Conservation (phyloP, 2,797 vertebrate species). For the Enteromius trimaculatus region DNA sequence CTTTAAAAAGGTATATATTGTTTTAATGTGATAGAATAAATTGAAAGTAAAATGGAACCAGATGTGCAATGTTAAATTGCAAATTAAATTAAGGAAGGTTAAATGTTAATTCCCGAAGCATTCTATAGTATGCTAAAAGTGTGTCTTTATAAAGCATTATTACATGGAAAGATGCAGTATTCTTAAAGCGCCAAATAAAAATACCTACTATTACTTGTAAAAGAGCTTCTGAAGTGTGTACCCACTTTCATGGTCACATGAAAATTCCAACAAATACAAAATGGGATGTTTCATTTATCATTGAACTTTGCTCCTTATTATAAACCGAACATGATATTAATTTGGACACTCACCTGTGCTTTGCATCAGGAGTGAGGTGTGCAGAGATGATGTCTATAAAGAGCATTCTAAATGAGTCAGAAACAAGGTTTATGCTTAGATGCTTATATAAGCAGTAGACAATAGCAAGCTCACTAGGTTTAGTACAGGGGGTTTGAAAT, state of each 20-base stretch:
- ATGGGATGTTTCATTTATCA: not conserved
- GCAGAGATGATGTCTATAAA: not conserved
- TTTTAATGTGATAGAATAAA: not conserved
- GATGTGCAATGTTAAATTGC: too few species aligned
- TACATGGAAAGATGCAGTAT: not conserved
- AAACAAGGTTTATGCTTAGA: not conserved
- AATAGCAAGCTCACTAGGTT: not conserved
- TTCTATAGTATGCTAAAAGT: not conserved
- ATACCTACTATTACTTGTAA: not conserved
- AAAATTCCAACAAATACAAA: constrained; percentile 10
- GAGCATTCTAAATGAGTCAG: constrained; percentile 7
- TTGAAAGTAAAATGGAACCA: not conserved
- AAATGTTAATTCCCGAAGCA: not conserved
- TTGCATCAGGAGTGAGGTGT: not conserved
- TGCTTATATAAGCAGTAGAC: not conserved
- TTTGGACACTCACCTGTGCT: not conserved
- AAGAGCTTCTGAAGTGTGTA: not conserved
- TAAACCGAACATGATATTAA: not conserved
- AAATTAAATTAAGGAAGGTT: too few species aligned
- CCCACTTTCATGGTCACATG: not conserved
- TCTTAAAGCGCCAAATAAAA: not conserved
- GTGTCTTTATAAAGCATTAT: not conserved
- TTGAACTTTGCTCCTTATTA: not conserved
- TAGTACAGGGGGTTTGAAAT: not conserved
- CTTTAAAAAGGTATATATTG: not conserved